Conservation (phyloP, 2,888 invertebrate species). For the Habroteleia sp. region DNA sequence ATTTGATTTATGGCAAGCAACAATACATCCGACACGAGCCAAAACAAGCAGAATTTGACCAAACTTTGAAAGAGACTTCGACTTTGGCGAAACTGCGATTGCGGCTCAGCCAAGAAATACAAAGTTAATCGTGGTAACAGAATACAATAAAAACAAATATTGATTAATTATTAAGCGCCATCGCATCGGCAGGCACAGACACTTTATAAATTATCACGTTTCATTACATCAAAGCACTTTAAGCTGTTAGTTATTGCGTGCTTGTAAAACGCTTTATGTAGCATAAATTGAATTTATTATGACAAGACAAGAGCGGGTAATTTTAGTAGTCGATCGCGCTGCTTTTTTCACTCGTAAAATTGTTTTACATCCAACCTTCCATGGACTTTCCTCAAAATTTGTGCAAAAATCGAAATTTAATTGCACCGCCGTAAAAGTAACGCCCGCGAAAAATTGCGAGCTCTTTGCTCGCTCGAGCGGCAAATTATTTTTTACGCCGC, state of each 20-base stretch:
- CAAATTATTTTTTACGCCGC: slow-evolving; percentile 48
- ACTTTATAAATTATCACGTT: slow-evolving; percentile 43
- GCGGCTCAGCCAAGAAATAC: slow-evolving; percentile 16
- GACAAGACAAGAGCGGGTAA: slow-evolving; percentile 28
- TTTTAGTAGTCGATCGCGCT: slow-evolving; percentile 14
- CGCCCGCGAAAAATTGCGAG: slow-evolving; percentile 35
- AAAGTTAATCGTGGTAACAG: slow-evolving; percentile 10
- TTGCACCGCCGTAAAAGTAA: slow-evolving; percentile 16
- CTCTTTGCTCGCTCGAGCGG: slow-evolving; percentile 36
- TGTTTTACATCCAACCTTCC: not conserved
- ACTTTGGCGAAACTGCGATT: slow-evolving; percentile 10
- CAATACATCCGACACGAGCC: no score
- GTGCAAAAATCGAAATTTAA: slow-evolving; percentile 26
- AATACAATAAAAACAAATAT: slow-evolving; percentile 23
- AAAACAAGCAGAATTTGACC: no score
- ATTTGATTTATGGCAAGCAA: no score
- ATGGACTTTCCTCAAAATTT: slow-evolving; percentile 8
- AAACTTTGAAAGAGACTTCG: not conserved
- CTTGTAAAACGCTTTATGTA: slow-evolving; percentile 29
- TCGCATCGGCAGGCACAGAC: slow-evolving; percentile 14
- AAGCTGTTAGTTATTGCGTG: slow-evolving; percentile 22
- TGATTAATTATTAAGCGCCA: slow-evolving; percentile 37
- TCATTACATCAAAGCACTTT: slow-evolving; percentile 44
- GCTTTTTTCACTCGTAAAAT: slow-evolving; percentile 17
- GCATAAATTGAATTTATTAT: slow-evolving; percentile 35